These are phyloP conservation scores for Tenthredo scrophulariae DNA, from an alignment of 2,888 invertebrate species.

Conservation along the genomic window DNA sequence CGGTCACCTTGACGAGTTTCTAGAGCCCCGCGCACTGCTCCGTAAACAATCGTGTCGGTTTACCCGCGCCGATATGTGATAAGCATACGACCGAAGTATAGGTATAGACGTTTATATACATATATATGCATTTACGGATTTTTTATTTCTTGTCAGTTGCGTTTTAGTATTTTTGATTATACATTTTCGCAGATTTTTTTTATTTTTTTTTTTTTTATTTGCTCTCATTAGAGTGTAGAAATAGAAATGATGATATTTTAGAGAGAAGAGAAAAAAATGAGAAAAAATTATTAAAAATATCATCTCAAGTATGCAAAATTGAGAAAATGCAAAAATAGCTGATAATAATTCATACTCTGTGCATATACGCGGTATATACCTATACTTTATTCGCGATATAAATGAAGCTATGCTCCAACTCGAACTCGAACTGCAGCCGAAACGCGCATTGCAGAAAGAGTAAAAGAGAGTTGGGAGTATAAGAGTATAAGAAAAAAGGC, in stretches of 20 bases:
- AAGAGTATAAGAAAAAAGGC: constrained; percentile 47
- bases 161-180: neutral
- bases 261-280: neutral
- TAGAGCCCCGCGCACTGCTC: constrained; percentile 6
- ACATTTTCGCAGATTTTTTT: neutral
- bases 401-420: neutral
- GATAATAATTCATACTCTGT: neutral
- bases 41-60: constrained; percentile 43
- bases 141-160: neutral
- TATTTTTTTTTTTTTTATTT: neutral
- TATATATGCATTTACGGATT: neutral
- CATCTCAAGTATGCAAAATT: neutral
- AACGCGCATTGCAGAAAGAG: neutral
- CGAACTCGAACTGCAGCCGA: neutral
- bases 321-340: neutral
- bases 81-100: neutral
- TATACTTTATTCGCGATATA: neutral
- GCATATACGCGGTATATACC: neutral
- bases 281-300: neutral
- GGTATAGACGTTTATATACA: neutral
- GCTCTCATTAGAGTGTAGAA: neutral
- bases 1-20: constrained; percentile 42
- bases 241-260: neutral
- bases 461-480: neutral
- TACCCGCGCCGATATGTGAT: constrained; percentile 32